Percentiles rank a stretch among this genome's conserved stretches.
Conservation (phyloP, 2,888 invertebrate species). For the Tenthredo notha region DNA sequence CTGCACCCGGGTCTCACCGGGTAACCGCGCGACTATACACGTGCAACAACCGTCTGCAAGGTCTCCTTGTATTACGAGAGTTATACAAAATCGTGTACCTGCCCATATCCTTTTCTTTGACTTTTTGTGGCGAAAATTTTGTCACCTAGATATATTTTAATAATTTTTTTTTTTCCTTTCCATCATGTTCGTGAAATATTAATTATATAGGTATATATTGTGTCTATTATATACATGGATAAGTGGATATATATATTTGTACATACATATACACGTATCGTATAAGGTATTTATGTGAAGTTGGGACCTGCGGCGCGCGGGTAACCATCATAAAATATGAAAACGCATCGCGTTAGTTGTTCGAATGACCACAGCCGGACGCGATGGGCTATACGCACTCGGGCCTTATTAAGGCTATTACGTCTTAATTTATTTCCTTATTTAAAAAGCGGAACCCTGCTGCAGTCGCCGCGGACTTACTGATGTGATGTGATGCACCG, state of each 20-base stretch:
- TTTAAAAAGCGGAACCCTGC: constrained; percentile 63
- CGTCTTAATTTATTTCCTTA: constrained; percentile 72
- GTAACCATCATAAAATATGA: constrained; percentile 62
- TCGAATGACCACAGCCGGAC: constrained; percentile 58
- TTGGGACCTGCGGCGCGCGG: neutral
- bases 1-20: constrained; percentile 27
- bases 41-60: constrained; percentile 26
- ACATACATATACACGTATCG: neutral
- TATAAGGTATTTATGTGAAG: constrained; percentile 26
- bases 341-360: constrained; percentile 68
- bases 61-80: constrained; percentile 22
- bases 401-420: constrained; percentile 71
- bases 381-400: constrained; percentile 66
- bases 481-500: neutral
- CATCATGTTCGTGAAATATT: neutral
- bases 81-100: neutral
- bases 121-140: neutral
- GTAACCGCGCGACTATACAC: constrained; percentile 22
- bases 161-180: neutral
- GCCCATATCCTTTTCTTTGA: neutral
- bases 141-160: neutral
- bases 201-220: neutral
- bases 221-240: neutral
- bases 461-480: neutral
- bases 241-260: neutral